phyloP scores from a whole-genome alignment of 2,888 invertebrate genomes.

The Leptura quadrifasciata region DNA sequence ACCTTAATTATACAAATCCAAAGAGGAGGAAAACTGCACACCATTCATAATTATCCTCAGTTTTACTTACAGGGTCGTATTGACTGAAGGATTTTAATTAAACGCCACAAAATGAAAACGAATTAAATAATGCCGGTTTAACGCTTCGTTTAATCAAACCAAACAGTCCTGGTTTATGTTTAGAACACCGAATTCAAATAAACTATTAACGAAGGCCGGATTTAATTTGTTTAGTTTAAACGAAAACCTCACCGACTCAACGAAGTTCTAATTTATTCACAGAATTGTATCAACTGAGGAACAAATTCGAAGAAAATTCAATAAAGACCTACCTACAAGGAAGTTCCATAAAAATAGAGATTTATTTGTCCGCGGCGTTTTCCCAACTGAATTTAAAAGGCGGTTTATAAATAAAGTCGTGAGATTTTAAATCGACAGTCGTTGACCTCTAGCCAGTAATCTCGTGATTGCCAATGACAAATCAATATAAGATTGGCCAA shows the following conservation, averaged over 20 bases:
- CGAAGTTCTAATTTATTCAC: background rate
- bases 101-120: background rate
- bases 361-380: background rate
- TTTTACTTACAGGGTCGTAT: background rate
- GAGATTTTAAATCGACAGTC: constrained; percentile 4
- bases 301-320: background rate
- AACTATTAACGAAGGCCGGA: constrained; percentile 24
- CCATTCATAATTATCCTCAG: background rate
- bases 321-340: background rate
- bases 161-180: constrained; percentile 35
- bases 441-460: constrained; percentile 22
- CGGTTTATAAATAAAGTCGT: background rate
- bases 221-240: constrained; percentile 33
- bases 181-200: constrained; percentile 37
- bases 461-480: constrained; percentile 17
- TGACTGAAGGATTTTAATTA: background rate
- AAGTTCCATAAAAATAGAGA: background rate
- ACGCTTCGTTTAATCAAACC: constrained; percentile 36
- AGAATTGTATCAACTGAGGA: background rate
- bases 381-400: background rate
- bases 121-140: constrained; percentile 31
- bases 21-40: background rate
- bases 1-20: background rate
- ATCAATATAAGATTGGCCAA: constrained; percentile 12
- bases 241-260: constrained; percentile 24